Conservation (phyloP, 2,888 invertebrate genomes). For the Dasypolia templi region DNA sequence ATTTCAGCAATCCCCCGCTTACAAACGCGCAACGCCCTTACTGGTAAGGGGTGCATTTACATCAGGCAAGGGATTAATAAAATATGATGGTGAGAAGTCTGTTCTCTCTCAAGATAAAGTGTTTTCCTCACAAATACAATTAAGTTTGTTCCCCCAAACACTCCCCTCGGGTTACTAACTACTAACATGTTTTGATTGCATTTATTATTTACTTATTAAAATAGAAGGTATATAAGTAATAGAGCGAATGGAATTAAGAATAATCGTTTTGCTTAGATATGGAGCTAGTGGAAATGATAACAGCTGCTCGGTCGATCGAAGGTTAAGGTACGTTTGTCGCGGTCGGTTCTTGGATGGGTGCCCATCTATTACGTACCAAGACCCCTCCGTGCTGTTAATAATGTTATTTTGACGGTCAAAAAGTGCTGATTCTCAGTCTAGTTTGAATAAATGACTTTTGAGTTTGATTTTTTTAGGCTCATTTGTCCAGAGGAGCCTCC, state of each 20-base stretch:
- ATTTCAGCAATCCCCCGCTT: conserved; percentile 7
- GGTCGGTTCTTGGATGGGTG: too few species aligned
- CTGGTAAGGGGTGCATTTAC: conserved; percentile 47
- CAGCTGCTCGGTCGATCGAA: too few species aligned
- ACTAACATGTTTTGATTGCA: conserved; percentile 51
- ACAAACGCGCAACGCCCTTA: background rate
- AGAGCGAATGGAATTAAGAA: conserved; percentile 2
- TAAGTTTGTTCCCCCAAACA: conserved; percentile 40
- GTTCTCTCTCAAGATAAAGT: conserved; percentile 50
- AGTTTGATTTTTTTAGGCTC: too few species aligned
- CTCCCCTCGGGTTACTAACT: conserved; percentile 43
- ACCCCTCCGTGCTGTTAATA: too few species aligned
- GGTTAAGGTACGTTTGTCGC: too few species aligned
- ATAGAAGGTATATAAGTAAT: conserved; percentile 12
- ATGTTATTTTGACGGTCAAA: too few species aligned
- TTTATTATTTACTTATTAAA: conserved; percentile 50
- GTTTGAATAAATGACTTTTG: too few species aligned
- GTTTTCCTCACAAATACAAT: conserved; percentile 56
- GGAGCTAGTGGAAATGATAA: too few species aligned
- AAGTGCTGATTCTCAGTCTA: too few species aligned
- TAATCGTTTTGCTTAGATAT: background rate
- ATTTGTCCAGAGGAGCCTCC: too few species aligned
- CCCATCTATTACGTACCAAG: too few species aligned
- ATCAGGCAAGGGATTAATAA: conserved; percentile 65
- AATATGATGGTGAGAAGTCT: conserved; percentile 62